Evolutionary conservation across 2,888 invertebrate genomes (phyloP).

Genomic region (Orchesellides sinensis): DNA sequence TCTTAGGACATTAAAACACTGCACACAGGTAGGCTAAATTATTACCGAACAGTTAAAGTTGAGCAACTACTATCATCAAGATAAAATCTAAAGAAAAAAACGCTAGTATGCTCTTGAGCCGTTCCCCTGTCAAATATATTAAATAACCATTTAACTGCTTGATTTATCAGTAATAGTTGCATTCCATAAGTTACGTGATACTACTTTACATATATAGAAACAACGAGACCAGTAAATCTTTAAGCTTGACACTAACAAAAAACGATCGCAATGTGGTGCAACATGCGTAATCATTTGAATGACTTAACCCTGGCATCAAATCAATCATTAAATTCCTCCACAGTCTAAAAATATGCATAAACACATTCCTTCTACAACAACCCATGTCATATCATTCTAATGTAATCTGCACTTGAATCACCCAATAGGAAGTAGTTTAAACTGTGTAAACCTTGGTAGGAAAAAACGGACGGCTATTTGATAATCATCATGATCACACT

Average conservation of each 20-base stretch:
- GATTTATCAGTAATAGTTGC: not conserved
- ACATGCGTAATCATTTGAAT: not conserved
- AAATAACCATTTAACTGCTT: not conserved
- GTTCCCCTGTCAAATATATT: not conserved
- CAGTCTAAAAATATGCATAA: not conserved
- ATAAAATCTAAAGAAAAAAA: too few relatives aligned
- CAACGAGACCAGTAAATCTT: not conserved
- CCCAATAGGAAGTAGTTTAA: slow-evolving; percentile 38
- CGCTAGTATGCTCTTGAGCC: not conserved
- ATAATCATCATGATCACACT: slow-evolving; percentile 17
- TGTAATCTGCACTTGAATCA: slow-evolving; percentile 16
- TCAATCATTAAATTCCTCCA: slow-evolving; percentile 32
- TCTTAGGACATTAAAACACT: slow-evolving; percentile 22
- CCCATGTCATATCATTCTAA: not conserved
- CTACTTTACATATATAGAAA: too few relatives aligned
- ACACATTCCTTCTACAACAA: not conserved
- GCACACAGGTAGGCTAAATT: too few relatives aligned
- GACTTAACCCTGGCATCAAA: slow-evolving; percentile 37
- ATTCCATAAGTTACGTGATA: too few relatives aligned
- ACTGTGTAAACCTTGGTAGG: slow-evolving; percentile 34
- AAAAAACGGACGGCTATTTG: not conserved
- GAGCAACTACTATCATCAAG: too few relatives aligned
- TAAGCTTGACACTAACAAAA: slow-evolving; percentile 10
- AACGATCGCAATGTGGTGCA: not conserved
- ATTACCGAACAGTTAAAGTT: too few relatives aligned